Evolutionary conservation across 2,888 invertebrate genomes (phyloP).

Genomic region (Thera britannica): DNA sequence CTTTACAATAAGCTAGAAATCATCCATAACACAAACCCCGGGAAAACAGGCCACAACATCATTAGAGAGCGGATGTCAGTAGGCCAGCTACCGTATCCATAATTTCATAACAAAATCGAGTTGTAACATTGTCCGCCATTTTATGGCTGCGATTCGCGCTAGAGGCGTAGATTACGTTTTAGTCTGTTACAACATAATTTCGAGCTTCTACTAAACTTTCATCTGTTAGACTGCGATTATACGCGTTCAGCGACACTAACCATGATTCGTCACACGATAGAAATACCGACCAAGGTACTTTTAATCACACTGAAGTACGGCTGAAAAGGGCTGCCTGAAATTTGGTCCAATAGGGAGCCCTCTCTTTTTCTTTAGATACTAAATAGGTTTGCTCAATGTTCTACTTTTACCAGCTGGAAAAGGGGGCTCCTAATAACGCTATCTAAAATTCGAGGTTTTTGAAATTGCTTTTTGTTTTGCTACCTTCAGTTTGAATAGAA

Average conservation of each 20-base stretch:
- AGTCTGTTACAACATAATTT: conserved; percentile 26
- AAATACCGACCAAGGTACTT: neutral
- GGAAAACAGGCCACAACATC: conserved; percentile 32
- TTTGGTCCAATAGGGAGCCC: too few relatives aligned
- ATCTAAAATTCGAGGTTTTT: too few relatives aligned
- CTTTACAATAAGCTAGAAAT: conserved; percentile 49
- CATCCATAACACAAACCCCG: conserved; percentile 33
- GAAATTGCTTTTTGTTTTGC: too few relatives aligned
- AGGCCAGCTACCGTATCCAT: conserved; percentile 57
- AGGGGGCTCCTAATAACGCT: too few relatives aligned
- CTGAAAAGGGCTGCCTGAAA: too few relatives aligned
- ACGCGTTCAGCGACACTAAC: neutral
- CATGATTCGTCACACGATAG: neutral
- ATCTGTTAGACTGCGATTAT: conserved; percentile 9
- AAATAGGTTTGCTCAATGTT: too few relatives aligned
- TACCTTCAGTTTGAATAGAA: neutral
- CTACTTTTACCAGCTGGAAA: too few relatives aligned
- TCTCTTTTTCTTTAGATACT: too few relatives aligned
- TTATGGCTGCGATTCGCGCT: conserved; percentile 30
- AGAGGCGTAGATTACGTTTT: conserved; percentile 15
- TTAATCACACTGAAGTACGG: neutral
- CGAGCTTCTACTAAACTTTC: conserved; percentile 19
- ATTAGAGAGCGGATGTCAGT: conserved; percentile 49
- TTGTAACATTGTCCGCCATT: conserved; percentile 36
- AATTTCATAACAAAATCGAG: conserved; percentile 12